phyloP scores from a whole-genome alignment of 2,888 invertebrate genomes.

The Boloria selene region DNA sequence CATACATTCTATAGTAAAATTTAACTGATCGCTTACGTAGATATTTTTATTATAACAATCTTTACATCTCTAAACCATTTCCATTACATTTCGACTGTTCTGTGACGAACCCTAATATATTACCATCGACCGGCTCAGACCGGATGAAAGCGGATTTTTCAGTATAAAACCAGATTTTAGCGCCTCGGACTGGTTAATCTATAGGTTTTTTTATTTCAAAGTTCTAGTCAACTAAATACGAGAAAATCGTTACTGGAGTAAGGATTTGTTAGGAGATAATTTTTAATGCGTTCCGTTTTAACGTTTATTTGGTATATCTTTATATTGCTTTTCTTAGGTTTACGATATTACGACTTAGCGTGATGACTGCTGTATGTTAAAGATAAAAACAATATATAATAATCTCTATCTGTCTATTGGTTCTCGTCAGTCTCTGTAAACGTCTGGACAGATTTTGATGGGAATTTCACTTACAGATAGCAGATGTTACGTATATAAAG shows the following conservation, averaged over 20 bases:
- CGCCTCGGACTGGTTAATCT: slow-evolving; percentile 39
- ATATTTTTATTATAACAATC: neutral
- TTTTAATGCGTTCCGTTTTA: neutral
- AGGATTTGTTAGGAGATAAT: slow-evolving; percentile 2
- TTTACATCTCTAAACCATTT: slow-evolving; percentile 3
- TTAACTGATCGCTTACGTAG: no score
- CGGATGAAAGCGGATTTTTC: slow-evolving; percentile 46
- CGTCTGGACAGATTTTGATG: no score
- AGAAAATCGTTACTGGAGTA: slow-evolving; percentile 10
- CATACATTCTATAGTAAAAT: no score
- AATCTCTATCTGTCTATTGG: no score
- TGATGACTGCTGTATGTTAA: no score
- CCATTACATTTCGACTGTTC: slow-evolving; percentile 1
- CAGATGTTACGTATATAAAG: no score
- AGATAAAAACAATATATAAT: no score
- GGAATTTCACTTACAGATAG: no score
- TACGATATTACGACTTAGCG: no score
- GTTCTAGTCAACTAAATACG: slow-evolving; percentile 25
- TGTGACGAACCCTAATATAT: slow-evolving; percentile 41
- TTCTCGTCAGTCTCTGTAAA: no score
- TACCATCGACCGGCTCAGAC: slow-evolving; percentile 43
- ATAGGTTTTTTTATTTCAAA: slow-evolving; percentile 17
- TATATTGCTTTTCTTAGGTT: no score
- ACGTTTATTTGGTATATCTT: neutral
- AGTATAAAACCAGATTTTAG: slow-evolving; percentile 46